Percentiles rank a stretch among this genome's conserved stretches.
Evolutionary conservation across 64 coral and sea anemone species (phyloP).

Genomic region (Pocillopora verrucosa): DNA sequence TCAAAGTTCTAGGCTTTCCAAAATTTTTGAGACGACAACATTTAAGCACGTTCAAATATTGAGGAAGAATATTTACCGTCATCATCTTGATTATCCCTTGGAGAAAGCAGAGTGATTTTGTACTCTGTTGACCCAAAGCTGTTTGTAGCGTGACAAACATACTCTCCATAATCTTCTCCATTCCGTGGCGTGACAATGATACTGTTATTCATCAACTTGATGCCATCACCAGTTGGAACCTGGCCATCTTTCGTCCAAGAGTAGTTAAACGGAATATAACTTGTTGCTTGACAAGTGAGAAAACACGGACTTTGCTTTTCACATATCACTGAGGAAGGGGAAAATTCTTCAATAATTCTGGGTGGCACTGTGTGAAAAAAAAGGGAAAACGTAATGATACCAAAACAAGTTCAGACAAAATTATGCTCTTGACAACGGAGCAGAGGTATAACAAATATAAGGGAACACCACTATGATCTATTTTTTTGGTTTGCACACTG

Average conservation of each 20-base stretch:
- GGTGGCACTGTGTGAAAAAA: neutral
- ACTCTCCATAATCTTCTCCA: neutral
- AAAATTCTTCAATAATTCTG: neutral
- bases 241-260: conserved; percentile 10
- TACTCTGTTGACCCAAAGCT: neutral
- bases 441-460: no score
- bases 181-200: neutral
- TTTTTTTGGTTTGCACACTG: no score
- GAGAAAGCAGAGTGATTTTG: neutral
- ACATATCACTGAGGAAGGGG: neutral
- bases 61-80: no score
- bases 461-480: no score
- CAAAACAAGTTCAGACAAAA: no score
- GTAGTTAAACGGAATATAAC: neutral
- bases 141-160: conserved; percentile 2
- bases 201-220: neutral
- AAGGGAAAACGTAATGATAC: neutral
- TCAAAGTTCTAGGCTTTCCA: no score
- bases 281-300: neutral
- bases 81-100: no score
- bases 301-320: neutral
- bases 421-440: no score
- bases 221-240: neutral
- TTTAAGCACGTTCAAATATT: no score
- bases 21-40: no score